Evolutionary conservation across 64 coral and sea anemone species (phyloP), one percentile per base, ranked within the genome.

Genomic region (Catalaphyllia jardinei): DNA sequence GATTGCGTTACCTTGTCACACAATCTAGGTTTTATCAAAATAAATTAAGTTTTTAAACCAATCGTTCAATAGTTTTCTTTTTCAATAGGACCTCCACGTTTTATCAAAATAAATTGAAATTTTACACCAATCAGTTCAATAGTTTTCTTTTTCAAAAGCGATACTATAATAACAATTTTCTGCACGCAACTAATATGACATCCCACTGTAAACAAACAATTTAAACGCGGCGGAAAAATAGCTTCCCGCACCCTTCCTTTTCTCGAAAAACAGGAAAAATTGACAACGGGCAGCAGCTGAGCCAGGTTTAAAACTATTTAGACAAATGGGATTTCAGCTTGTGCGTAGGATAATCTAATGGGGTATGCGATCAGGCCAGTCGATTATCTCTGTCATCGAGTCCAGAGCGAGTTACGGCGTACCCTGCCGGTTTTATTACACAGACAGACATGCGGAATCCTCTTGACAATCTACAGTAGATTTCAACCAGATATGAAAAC

Each of bases 1-100:
- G 49, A 77, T 50, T 71, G 63, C 81, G 81, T 85, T 69, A 85
- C 63, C 5, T 24, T 71, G 63, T 85, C 81, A 85, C 81, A 20
- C 81, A 85, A n/a, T 51, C 75, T 69, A 69, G 22, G 10, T 69
- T 57, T 57, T 12, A 57, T 14, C 10, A 57, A 57, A 57, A 57
- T 14, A 27, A 27, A 69, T 28, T 22, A 28, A 20, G 49, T 29
- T 55, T 79, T 24, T 38, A 46, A 22, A 51, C 31, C 7, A 65
- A 42, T 83, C 18, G 17, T 67, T 65, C 11, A 22, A 7, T 20
- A 27, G 65, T 12, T 13, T 54, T 54, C 24, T 11, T 24, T 42
- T 19, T 22, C 9, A 7, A 51, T 16, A 50, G 3, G 2, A 46
- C 6, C 42, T 46, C 54, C 54, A 16, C 1, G 15, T 15, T 57